Percentiles rank a stretch among this genome's conserved stretches.
phyloP scores from a whole-genome alignment of 2,888 invertebrate genomes.

The Chelonus formosanus region DNA sequence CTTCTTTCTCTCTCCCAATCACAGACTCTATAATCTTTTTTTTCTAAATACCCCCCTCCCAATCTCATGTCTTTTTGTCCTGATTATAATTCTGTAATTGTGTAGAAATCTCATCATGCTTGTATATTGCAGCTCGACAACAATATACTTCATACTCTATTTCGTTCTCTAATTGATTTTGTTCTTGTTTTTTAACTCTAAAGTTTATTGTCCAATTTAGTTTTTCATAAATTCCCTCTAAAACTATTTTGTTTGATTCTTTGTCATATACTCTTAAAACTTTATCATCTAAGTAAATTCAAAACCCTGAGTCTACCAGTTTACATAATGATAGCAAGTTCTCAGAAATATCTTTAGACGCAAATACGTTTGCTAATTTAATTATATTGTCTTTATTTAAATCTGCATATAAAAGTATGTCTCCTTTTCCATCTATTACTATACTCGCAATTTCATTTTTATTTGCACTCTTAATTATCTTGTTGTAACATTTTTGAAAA shows the following conservation, averaged over 20 bases:
- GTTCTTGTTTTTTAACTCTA: conserved; percentile 23
- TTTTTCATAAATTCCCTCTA: conserved; percentile 28
- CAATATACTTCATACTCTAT: conserved; percentile 21
- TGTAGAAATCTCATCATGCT: conserved; percentile 23
- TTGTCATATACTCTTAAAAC: conserved; percentile 29
- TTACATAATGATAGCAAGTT: conserved; percentile 42
- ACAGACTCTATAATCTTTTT: conserved; percentile 10
- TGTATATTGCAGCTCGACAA: conserved; percentile 20
- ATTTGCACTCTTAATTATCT: too few species aligned
- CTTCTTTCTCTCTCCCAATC: conserved; percentile 28
- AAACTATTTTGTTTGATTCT: conserved; percentile 21
- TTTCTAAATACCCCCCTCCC: conserved; percentile 28
- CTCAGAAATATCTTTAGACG: conserved; percentile 39
- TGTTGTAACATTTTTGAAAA: conserved; percentile 11
- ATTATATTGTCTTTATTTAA: conserved; percentile 25
- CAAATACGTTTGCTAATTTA: conserved; percentile 40
- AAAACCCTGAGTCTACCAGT: conserved; percentile 39
- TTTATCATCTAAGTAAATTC: conserved; percentile 37
- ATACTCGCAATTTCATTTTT: too few species aligned
- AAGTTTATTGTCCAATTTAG: conserved; percentile 34
- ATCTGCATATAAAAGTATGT: conserved; percentile 37
- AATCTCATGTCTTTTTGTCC: conserved; percentile 5
- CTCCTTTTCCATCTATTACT: conserved; percentile 41
- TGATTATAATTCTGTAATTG: conserved; percentile 26
- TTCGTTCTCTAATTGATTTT: conserved; percentile 19